Conservation (phyloP, 2,888 invertebrate genomes). For the Sarcophaga rosellei region DNA sequence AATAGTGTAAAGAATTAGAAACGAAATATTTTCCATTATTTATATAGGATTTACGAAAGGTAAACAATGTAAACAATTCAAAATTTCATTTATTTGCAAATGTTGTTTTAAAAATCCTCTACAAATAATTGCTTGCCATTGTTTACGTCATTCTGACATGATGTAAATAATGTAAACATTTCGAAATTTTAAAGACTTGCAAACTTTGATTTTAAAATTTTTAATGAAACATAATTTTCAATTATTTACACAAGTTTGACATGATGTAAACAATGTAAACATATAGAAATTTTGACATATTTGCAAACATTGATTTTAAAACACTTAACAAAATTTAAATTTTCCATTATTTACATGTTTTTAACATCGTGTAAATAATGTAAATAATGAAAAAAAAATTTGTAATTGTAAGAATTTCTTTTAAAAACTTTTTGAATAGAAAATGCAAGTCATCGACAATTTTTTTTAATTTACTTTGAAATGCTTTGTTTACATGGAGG, state of each 20-base stretch:
- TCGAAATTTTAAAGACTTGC: too few relatives aligned
- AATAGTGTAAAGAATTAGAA: neutral
- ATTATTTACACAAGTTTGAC: neutral
- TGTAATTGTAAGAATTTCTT: too few relatives aligned
- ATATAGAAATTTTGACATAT: neutral
- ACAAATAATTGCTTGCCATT: neutral
- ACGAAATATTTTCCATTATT: neutral
- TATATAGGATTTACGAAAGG: neutral
- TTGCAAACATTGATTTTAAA: neutral
- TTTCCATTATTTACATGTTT: neutral
- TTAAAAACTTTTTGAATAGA: too few relatives aligned
- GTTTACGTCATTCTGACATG: neutral
- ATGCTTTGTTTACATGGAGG: too few relatives aligned
- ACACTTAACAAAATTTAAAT: neutral
- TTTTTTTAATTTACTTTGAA: too few relatives aligned
- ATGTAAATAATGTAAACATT: neutral
- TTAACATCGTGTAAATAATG: neutral
- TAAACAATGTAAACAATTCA: neutral
- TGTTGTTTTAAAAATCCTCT: neutral
- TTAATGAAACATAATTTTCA: too few relatives aligned
- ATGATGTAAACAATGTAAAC: constrained; percentile 14
- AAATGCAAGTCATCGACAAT: too few relatives aligned
- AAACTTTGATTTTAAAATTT: too few relatives aligned
- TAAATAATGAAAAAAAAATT: too few relatives aligned
- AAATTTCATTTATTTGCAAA: neutral